Evolutionary conservation across 2,113 vertebrate genomes (phyloP).

Genomic region (Kryptolebias marmoratus): DNA sequence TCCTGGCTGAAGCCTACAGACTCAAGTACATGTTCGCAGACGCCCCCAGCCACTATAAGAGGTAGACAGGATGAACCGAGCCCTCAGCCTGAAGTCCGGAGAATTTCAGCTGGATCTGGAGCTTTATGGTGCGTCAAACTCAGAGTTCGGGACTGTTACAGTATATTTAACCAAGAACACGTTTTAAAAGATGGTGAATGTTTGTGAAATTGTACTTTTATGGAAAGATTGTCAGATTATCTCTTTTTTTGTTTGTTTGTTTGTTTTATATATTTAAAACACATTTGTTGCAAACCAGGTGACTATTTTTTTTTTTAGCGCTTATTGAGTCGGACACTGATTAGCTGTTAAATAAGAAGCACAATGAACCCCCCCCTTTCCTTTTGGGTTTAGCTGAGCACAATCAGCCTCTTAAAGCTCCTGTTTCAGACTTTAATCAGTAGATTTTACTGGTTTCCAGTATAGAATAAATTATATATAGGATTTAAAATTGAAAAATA

Average conservation of each 20-base stretch:
- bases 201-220: conserved; percentile 47
- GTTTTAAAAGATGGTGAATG: conserved; percentile 46
- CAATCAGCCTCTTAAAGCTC: conserved; percentile 30
- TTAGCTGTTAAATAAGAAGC: not conserved
- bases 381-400: conserved; percentile 33
- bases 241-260: conserved; percentile 41
- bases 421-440: no score
- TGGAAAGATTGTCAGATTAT: conserved; percentile 24
- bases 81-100: conserved; percentile 5
- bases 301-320: conserved; percentile 18
- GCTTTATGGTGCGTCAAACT: conserved; percentile 8
- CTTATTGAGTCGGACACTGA: conserved; percentile 36
- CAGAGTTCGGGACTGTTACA: conserved; percentile 47
- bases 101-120: conserved; percentile 15
- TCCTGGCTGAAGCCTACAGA: conserved; percentile 97
- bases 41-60: conserved; percentile 96
- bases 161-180: conserved; percentile 26
- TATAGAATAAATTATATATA: not conserved
- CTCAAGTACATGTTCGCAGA: conserved; percentile 99
- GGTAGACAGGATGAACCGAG: conserved; percentile 77
- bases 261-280: not conserved
- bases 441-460: no score
- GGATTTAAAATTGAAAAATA: not conserved
- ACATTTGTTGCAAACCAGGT: conserved; percentile 4
- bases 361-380: not conserved